These are phyloP conservation scores for Troides helena DNA, from an alignment of 2,888 invertebrate genomes.

Conservation along the genomic window DNA sequence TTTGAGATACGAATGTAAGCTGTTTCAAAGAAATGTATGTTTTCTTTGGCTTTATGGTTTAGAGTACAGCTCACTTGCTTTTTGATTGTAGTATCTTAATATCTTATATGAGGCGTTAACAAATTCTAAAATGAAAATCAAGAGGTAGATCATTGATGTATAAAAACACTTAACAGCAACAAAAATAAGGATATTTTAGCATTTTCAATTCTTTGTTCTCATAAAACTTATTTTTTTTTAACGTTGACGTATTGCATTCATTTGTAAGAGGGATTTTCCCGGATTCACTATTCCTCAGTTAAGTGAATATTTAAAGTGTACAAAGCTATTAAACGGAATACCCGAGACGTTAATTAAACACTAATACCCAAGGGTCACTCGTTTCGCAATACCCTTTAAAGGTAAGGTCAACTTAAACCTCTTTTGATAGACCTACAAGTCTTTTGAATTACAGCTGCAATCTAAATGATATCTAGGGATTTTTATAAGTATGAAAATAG, in stretches of 20 bases:
- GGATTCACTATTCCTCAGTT: constrained; percentile 23
- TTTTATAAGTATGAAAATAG: too few species aligned
- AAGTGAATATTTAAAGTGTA: constrained; percentile 37
- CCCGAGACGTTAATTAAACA: constrained; percentile 41
- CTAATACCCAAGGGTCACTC: constrained; percentile 35
- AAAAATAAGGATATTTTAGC: not conserved
- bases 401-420: constrained; percentile 36
- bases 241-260: constrained; percentile 9
- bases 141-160: too few species aligned
- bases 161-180: not conserved
- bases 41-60: too few species aligned
- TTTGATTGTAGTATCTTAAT: too few species aligned
- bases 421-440: constrained; percentile 36
- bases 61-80: too few species aligned
- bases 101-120: too few species aligned
- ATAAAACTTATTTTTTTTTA: not conserved
- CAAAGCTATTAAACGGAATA: constrained; percentile 30
- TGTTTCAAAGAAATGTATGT: too few species aligned
- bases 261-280: not conserved
- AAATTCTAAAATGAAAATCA: too few species aligned
- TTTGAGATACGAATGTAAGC: too few species aligned
- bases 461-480: not conserved
- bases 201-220: not conserved
- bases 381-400: constrained; percentile 33
- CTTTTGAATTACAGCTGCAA: constrained; percentile 1